Percentiles rank a stretch among this genome's conserved stretches.
phyloP scores from a whole-genome alignment of 2,888 invertebrate genomes.

The Biston betularia region DNA sequence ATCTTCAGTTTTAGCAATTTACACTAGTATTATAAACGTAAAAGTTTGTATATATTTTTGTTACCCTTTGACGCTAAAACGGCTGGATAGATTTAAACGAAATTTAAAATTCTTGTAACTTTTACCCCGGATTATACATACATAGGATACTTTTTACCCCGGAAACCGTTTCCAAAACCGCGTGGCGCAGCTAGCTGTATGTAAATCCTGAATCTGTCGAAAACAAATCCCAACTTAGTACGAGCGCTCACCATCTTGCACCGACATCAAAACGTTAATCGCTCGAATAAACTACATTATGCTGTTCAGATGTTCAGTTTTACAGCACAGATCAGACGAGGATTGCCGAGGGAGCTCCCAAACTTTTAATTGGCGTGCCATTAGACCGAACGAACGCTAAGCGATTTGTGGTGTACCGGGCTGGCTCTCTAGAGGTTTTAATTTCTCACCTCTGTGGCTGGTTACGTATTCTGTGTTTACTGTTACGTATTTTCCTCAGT shows the following conservation, averaged over 20 bases:
- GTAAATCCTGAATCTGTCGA: not conserved
- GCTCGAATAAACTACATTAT: slow-evolving; percentile 78
- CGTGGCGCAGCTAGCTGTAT: not conserved
- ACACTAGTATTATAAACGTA: too few relatives aligned
- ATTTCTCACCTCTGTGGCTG: slow-evolving; percentile 73
- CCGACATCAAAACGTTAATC: slow-evolving; percentile 80
- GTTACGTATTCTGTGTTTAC: slow-evolving; percentile 43
- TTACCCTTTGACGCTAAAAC: too few relatives aligned
- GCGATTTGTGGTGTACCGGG: slow-evolving; percentile 86
- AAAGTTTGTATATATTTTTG: too few relatives aligned
- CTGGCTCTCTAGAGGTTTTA: slow-evolving; percentile 76
- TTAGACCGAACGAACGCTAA: slow-evolving; percentile 84
- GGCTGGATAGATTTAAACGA: too few relatives aligned
- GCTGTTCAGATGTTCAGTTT: slow-evolving; percentile 80
- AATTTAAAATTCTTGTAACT: too few relatives aligned
- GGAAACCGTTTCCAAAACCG: too few relatives aligned
- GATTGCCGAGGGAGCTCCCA: slow-evolving; percentile 73
- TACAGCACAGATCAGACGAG: slow-evolving; percentile 75
- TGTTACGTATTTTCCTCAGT: slow-evolving; percentile 14
- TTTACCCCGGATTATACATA: too few relatives aligned
- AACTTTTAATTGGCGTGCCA: slow-evolving; percentile 87
- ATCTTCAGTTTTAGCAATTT: too few relatives aligned
- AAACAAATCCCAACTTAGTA: slow-evolving; percentile 26
- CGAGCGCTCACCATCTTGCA: slow-evolving; percentile 56
- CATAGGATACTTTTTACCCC: too few relatives aligned